Evolutionary conservation across 2,113 vertebrate species (phyloP), one percentile per base, ranked within the genome.

Genomic region (Upupa epops): DNA sequence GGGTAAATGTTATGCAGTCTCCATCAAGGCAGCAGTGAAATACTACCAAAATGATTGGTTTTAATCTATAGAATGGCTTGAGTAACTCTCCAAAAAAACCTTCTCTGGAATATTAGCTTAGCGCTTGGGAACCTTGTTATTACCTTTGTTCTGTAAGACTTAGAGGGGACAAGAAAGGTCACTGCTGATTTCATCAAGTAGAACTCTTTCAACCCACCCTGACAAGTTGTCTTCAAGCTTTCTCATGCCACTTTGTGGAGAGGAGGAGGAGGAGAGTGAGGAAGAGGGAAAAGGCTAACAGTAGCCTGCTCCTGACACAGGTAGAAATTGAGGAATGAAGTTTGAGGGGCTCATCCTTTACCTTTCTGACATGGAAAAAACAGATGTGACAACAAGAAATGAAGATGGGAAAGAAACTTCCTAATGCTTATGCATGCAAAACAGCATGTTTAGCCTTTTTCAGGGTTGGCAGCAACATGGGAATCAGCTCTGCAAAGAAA

Each of bases 371-470:
- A 7, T 78, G 45, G 45, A 60, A 72, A 34, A 61, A 49, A 37
- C 19, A 49, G 22, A 10, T 65, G 5, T 42, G 8, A 8, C 60
- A 34, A 25, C 12, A 46, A 84, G 64, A 81, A 71, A 63, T 7
- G 4, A 66, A 51, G 37, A 34, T 61, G 40, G 31, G 40, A 49
- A 58, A 71, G 60, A 79, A 56, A 8, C 28, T 90, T 92, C 24
- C 8, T 73, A 51, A 29, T 63, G n/a, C 4, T 7, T 20, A 8
- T 46, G 3, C 18, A 74, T 16, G 42, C 16, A 77, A 55, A 66
- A 17, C 42, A 0, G 0, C 2, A 0, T 4, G 3, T 92, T 86
- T 65, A 5, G n/a, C 46, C 25, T 58, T 79, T 68, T 19, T 49
- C 22, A n/a, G 18, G 10, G 25, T 14, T 60, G 21, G 17, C n/a